Evolutionary conservation across 53 echinoderm and acorn worm species (phyloP), one percentile per base, ranked within the genome.

Genomic region (Holothuria leucospilota): DNA sequence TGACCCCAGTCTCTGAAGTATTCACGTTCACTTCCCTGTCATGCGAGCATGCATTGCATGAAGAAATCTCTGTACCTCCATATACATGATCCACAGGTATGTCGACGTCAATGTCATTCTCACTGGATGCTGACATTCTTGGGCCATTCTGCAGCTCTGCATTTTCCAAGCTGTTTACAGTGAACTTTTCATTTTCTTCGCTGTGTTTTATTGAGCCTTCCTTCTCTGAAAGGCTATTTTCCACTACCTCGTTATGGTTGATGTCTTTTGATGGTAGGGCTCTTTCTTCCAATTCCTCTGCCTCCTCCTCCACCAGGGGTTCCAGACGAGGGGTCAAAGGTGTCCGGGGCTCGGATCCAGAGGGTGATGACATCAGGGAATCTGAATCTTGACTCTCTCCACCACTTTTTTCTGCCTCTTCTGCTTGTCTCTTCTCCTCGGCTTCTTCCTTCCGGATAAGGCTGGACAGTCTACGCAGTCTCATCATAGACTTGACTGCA

Each of bases 401-500:
- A 14, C 26, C 67, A 85, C 87, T 68, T 25, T 78, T 70, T 67
- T 69, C 78, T 23, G 78, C 78, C 41, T 28, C 63, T 62, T 83
- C 81, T 81, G 39, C 81, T 38, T 81, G 59, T 62, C 38, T 20
- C 26, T 85, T 51, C 78, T 79, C 53, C 65, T 79, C 68, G 3
- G 46, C 66, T 53, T 83, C 84, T 52, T 83, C 84, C 71, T 89
- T 89, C 25, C 89, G 81, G 52, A 84, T 91, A 4, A 95, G 69
- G 63, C 92, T 95, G 51, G 95, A 93, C n/a, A 99, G 86, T 79
- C 99, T 90, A 23, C 94, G 88, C 16, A 99, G 81, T 63, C 99
- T 78, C 94, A 99, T 92, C 12, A 95, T 95, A 27, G 99, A 99
- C 29, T 95, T 99, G 24, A 99, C 99, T 49, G 99, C 95, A 25